phyloP scores from a whole-genome alignment of 2,113 vertebrate genomes.

The Gobiocypris rarus region DNA sequence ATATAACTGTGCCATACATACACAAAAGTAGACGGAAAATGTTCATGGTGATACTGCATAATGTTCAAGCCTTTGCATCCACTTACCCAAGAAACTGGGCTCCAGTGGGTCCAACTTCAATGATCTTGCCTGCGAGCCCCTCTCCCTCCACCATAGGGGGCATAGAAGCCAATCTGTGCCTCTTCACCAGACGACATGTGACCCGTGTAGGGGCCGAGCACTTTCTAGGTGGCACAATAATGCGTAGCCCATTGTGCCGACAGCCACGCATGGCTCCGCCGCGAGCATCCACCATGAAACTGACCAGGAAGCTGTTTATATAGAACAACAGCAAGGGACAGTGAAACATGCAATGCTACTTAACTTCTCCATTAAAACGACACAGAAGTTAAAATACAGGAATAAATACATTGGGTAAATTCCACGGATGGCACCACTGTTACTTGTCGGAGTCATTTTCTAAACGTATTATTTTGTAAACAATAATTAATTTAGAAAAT shows the following conservation, averaged over 20 bases:
- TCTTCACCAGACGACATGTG: conserved; percentile 95
- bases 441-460: background rate
- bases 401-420: conserved; percentile 2
- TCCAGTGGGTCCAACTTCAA: conserved; percentile 95
- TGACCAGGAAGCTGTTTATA: conserved; percentile 90
- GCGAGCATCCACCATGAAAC: conserved; percentile 98
- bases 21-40: conserved; percentile 47
- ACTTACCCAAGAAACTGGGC: conserved; percentile 97
- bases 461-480: conserved; percentile 9
- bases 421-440: background rate
- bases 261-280: conserved; percentile 98
- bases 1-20: conserved; percentile 50
- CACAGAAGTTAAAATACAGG: background rate
- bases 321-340: conserved; percentile 26
- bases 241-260: conserved; percentile 92
- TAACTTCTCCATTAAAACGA: background rate
- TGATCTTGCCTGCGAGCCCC: conserved; percentile 90
- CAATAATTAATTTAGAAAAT: background rate
- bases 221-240: conserved; percentile 95
- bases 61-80: background rate
- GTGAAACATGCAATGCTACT: background rate
- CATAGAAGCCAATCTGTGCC: conserved; percentile 95
- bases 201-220: conserved; percentile 95
- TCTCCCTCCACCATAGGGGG: conserved; percentile 97
- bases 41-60: conserved; percentile 39